phyloP scores from a whole-genome alignment of 2,797 vertebrate species.

The Crocidura indochinensis region DNA sequence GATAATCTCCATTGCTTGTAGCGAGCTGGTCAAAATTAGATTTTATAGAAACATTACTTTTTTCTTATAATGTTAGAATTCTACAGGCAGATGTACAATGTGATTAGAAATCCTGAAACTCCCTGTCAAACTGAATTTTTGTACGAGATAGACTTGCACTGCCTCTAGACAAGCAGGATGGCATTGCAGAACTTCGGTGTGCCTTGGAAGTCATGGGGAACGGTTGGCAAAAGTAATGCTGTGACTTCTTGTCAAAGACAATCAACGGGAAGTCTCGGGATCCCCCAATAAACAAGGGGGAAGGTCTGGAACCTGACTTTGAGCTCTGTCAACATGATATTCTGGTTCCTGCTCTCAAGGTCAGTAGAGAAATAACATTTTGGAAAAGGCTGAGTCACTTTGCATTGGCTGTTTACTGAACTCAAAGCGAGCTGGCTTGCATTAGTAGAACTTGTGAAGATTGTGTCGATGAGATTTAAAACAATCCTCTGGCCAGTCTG shows the following conservation, averaged over 20 bases:
- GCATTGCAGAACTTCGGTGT: constrained; percentile 41
- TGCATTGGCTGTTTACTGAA: constrained; percentile 72
- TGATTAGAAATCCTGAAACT: constrained; percentile 72
- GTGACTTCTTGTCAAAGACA: background rate
- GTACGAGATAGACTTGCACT: constrained; percentile 56
- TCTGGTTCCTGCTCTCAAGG: constrained; percentile 46
- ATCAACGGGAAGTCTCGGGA: constrained; percentile 45
- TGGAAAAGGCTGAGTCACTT: constrained; percentile 62
- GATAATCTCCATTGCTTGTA: constrained; percentile 72
- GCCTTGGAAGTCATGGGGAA: background rate
- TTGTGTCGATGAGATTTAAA: constrained; percentile 72
- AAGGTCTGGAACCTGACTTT: constrained; percentile 46
- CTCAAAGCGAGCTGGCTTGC: constrained; percentile 69
- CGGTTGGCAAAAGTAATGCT: background rate
- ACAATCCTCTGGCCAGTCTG: constrained; percentile 47
- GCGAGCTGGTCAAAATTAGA: constrained; percentile 74
- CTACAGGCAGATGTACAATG: constrained; percentile 65
- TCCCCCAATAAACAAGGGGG: constrained; percentile 21
- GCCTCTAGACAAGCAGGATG: constrained; percentile 62
- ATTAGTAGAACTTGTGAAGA: constrained; percentile 76
- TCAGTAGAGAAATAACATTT: constrained; percentile 51
- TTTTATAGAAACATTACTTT: constrained; percentile 74
- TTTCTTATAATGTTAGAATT: constrained; percentile 79
- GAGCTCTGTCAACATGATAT: background rate
- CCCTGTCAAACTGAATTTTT: constrained; percentile 71